Evolutionary conservation across 2,888 invertebrate genomes (phyloP), one percentile per base, ranked within the genome.

Genomic region (Erebia palarica): DNA sequence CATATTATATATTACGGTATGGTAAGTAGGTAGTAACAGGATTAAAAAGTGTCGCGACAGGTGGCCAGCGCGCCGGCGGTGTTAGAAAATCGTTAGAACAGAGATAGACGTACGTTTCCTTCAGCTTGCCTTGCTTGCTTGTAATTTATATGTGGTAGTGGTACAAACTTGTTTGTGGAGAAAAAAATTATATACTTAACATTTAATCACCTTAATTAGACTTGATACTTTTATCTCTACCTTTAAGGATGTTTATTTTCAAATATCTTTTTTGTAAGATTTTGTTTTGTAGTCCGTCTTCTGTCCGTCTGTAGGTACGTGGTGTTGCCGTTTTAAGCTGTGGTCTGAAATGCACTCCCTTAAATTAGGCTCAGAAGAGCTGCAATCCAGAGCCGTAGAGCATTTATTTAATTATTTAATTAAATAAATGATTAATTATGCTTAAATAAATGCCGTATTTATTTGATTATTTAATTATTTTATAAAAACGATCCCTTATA

Each of bases 21-120:
- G 86, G 89, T 86, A 86, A 86, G 89, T 89, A 90, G 92, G 84
- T 86, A 86, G 87, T 89, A 90, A 92, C 86, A 87, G 89, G 91
- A 92, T 91, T 91, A 91, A 91, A 92, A 90, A 90, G 84, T 81
- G 75, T 84, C 83, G 84, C 84, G 86, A 85, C 91, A 90, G 91
- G 89, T 90, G 91, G 86, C 86, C 84, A 82, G 67, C 67, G 67
- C 16, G 16, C 55, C 84, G 85, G 86, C 84, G 73, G 73, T 73
- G 78, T 90, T 91, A 91, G 92, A 90, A 88, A 82, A 81, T 84
- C 83, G 87, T 89, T 91, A 90, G 91, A 71, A 75, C 72, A 69
- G 44, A 59, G 18, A 72, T 69, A 69, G 70, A 55, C 67, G 69
- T 51, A 63, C 55, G 71, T 75, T 73, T 76, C 76, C 75, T 75